These are phyloP conservation scores for Syngnathus acus DNA, from an alignment of 2,797 vertebrate species.

Conservation along the genomic window DNA sequence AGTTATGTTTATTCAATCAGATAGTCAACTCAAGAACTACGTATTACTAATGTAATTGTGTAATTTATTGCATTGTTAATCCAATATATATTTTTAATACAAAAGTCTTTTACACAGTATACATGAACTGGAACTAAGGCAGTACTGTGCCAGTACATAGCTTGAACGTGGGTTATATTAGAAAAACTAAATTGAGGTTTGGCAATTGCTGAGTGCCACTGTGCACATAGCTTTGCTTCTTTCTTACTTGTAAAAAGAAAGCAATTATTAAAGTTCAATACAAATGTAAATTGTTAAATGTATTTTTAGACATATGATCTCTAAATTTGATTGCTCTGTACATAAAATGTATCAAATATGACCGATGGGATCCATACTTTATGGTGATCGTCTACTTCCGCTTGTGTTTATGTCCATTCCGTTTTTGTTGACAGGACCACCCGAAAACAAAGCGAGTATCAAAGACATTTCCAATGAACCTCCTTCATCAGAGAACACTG, in stretches of 20 bases:
- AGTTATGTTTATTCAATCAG: conserved; percentile 4
- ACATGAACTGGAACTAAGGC: not conserved
- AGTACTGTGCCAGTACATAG: not conserved
- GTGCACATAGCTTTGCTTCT: not conserved
- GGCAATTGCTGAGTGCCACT: not conserved
- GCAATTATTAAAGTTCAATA: no score
- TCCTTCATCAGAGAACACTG: conserved; percentile 26
- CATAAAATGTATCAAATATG: not conserved
- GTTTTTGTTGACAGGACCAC: conserved; percentile 43
- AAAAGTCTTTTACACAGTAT: not conserved
- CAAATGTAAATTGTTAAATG: not conserved
- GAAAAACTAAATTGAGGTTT: no score
- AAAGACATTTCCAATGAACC: conserved; percentile 28
- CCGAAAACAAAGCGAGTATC: conserved; percentile 29
- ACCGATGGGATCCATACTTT: not conserved
- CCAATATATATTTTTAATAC: not conserved
- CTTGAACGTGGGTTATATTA: not conserved
- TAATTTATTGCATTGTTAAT: not conserved
- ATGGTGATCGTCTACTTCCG: not conserved
- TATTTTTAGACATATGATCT: not conserved
- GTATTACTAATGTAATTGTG: not conserved
- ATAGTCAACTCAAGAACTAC: not conserved
- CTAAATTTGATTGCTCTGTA: not conserved
- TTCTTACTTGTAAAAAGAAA: not conserved
- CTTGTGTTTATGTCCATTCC: conserved; percentile 4